Percentiles rank a stretch among this genome's conserved stretches.
These are phyloP conservation scores for Tillus elongatus DNA, from an alignment of 2,888 invertebrate genomes.

Conservation along the genomic window DNA sequence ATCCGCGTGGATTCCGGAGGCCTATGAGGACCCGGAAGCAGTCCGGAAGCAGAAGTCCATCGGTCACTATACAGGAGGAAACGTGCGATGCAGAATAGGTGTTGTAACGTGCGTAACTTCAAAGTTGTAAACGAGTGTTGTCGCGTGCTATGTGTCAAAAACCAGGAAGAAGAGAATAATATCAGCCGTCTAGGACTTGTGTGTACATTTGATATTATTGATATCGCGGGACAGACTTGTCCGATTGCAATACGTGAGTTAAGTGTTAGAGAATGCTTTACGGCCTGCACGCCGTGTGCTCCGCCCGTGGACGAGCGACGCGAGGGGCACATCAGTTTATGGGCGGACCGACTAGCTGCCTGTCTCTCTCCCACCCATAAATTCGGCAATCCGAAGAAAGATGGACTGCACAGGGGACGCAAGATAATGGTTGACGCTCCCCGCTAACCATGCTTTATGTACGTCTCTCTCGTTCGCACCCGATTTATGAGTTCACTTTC, in stretches of 20 bases:
- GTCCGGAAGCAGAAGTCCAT: constrained; percentile 40
- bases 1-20: constrained; percentile 37
- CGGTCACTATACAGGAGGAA: constrained; percentile 39
- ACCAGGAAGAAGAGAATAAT: no score
- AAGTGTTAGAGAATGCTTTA: constrained; percentile 45
- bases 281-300: constrained; percentile 38
- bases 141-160: constrained; percentile 2
- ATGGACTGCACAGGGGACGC: constrained; percentile 35
- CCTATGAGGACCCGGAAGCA: constrained; percentile 38
- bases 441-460: constrained; percentile 46
- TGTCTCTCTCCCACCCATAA: constrained; percentile 37
- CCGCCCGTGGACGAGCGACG: constrained; percentile 35
- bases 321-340: constrained; percentile 38
- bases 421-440: constrained; percentile 46
- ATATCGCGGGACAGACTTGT: constrained; percentile 41
- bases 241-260: constrained; percentile 44
- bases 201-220: constrained; percentile 36
- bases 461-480: constrained; percentile 43
- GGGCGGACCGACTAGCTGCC: constrained; percentile 43
- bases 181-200: no score
- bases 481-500: constrained; percentile 43
- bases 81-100: constrained; percentile 13
- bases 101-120: no score
- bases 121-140: no score
- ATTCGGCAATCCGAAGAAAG: constrained; percentile 27